Evolutionary conservation across 2,888 invertebrate species (phyloP).

Genomic region (Nycteola revayana): DNA sequence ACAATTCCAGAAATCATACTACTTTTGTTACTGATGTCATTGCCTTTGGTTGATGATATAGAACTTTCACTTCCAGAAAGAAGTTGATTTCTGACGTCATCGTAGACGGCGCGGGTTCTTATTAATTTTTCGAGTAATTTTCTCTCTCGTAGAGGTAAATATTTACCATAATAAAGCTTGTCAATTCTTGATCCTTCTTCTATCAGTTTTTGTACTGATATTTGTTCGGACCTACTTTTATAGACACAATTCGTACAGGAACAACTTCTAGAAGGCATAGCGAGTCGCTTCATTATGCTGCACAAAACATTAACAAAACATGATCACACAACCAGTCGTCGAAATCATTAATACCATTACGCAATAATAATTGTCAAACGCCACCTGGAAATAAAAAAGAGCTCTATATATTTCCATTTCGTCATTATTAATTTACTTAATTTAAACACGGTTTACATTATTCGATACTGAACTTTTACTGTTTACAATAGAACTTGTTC

Average conservation of each 20-base stretch:
- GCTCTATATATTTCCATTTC: too few species aligned
- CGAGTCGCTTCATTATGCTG: conserved; percentile 16
- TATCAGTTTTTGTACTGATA: conserved; percentile 21
- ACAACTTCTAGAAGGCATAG: conserved; percentile 24
- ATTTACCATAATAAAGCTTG: conserved; percentile 42
- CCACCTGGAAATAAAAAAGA: too few species aligned
- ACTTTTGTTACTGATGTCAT: conserved; percentile 24
- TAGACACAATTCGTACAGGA: conserved; percentile 40
- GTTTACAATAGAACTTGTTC: too few species aligned
- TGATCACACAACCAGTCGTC: too few species aligned
- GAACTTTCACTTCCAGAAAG: conserved; percentile 36
- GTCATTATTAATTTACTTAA: too few species aligned
- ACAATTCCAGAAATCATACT: conserved; percentile 34
- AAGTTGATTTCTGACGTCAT: conserved; percentile 44
- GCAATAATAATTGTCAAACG: too few species aligned
- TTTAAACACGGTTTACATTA: too few species aligned
- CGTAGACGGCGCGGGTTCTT: conserved; percentile 47
- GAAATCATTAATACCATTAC: too few species aligned
- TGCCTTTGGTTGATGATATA: conserved; percentile 17
- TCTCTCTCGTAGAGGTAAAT: conserved; percentile 45
- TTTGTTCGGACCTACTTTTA: conserved; percentile 20
- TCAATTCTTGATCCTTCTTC: conserved; percentile 36
- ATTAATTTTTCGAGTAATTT: conserved; percentile 48
- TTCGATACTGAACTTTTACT: too few species aligned
- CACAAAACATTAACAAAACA: conserved; percentile 4